Conservation (phyloP, 2,888 invertebrate species). For the Xylophagus ater region DNA sequence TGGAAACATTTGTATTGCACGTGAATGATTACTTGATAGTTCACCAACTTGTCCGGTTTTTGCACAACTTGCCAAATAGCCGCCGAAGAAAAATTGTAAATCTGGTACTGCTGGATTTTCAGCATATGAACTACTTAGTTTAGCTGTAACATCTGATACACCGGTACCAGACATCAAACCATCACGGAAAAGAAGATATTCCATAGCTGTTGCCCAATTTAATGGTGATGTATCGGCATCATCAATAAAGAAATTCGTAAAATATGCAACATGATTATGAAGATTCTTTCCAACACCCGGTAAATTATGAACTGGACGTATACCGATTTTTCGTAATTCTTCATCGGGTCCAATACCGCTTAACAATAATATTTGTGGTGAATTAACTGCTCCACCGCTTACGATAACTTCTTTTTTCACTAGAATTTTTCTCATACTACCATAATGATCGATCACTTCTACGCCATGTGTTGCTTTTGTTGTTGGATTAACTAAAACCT, state of each 20-base stretch:
- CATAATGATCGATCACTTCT: slow-evolving; percentile 44
- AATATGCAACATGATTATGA: slow-evolving; percentile 75
- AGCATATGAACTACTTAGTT: slow-evolving; percentile 68
- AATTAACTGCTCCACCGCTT: slow-evolving; percentile 77
- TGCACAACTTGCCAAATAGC: slow-evolving; percentile 75
- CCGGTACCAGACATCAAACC: slow-evolving; percentile 85
- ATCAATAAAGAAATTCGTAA: slow-evolving; percentile 67
- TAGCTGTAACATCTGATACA: slow-evolving; percentile 75
- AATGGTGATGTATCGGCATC: slow-evolving; percentile 74
- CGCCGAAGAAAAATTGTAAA: slow-evolving; percentile 77
- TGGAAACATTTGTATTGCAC: slow-evolving; percentile 65
- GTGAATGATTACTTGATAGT: slow-evolving; percentile 53
- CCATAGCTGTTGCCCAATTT: slow-evolving; percentile 91
- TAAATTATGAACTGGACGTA: slow-evolving; percentile 57
- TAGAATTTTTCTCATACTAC: slow-evolving; percentile 47
- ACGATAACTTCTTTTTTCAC: slow-evolving; percentile 72
- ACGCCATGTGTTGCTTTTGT: slow-evolving; percentile 68
- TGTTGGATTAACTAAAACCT: slow-evolving; percentile 61
- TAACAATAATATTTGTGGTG: slow-evolving; percentile 82
- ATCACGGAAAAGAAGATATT: slow-evolving; percentile 76
- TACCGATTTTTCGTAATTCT: slow-evolving; percentile 52
- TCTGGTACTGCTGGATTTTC: slow-evolving; percentile 68
- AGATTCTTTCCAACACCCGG: slow-evolving; percentile 76
- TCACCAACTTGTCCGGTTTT: slow-evolving; percentile 80
- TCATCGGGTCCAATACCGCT: slow-evolving; percentile 77